Evolutionary conservation across 2,797 vertebrate species (phyloP).

Genomic region (Enteromius thamalakanensis): DNA sequence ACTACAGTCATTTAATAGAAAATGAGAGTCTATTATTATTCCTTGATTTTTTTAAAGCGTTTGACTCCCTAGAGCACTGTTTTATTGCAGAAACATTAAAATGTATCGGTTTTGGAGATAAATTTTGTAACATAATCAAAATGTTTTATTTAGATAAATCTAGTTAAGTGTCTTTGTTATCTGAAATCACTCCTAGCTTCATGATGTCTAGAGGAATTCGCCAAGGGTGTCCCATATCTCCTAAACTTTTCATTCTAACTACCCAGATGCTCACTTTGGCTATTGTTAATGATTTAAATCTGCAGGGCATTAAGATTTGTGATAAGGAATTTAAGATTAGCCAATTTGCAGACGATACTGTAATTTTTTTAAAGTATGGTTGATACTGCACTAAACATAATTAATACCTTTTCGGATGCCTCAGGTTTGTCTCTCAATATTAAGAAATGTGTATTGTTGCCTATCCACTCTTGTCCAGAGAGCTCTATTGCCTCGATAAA

Average conservation of each 20-base stretch:
- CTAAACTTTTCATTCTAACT: slow-evolving; percentile 28
- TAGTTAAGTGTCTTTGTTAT: slow-evolving; percentile 27
- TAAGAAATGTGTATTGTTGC: slow-evolving; percentile 4
- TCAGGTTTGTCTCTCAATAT: slow-evolving; percentile 26
- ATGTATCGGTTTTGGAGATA: slow-evolving; percentile 8
- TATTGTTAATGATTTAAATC: slow-evolving; percentile 8
- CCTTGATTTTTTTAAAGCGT: slow-evolving; percentile 29
- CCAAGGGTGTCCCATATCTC: slow-evolving; percentile 26
- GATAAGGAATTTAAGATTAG: slow-evolving; percentile 36
- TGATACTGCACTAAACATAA: neutral
- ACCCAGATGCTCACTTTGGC: slow-evolving; percentile 23
- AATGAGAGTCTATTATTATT: slow-evolving; percentile 14
- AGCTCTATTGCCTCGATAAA: slow-evolving; percentile 30
- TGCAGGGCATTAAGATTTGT: slow-evolving; percentile 18
- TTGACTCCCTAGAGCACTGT: slow-evolving; percentile 5
- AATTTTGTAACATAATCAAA: slow-evolving; percentile 30
- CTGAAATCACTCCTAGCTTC: slow-evolving; percentile 40
- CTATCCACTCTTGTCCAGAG: slow-evolving; percentile 7
- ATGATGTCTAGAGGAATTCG: slow-evolving; percentile 19
- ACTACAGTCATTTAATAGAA: slow-evolving; percentile 12
- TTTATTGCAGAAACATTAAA: neutral
- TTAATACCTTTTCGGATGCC: neutral
- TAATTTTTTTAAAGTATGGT: neutral
- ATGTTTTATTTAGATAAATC: slow-evolving; percentile 34
- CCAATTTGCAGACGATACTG: slow-evolving; percentile 25